Evolutionary conservation across 1,140 invertebrate species (phyloP).

Genomic region (Aradophagus sp.): DNA sequence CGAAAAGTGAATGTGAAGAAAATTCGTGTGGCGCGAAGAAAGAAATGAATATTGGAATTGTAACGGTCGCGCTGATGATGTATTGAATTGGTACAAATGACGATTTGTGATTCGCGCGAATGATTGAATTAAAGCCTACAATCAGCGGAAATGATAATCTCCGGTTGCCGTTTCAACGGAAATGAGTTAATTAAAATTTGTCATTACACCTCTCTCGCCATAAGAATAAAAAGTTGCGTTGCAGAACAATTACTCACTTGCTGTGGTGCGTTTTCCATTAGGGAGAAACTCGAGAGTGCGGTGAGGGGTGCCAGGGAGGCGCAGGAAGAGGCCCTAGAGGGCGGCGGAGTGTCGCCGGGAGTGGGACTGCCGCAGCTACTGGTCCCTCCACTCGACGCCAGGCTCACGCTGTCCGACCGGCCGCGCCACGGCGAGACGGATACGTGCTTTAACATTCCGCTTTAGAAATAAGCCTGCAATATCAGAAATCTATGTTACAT

Average conservation of each 20-base stretch:
- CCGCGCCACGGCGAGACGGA: constrained; percentile 87
- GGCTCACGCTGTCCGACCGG: constrained; percentile 86
- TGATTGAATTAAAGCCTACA: no score
- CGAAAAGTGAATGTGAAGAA: no score
- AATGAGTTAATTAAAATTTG: constrained; percentile 4
- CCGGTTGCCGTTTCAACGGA: no score
- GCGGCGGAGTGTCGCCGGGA: constrained; percentile 71
- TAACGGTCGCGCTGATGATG: no score
- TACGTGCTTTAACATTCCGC: constrained; percentile 90
- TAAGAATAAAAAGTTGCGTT: no score
- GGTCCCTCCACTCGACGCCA: constrained; percentile 83
- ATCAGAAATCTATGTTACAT: background rate
- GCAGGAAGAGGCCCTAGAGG: constrained; percentile 72
- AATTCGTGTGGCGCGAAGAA: no score
- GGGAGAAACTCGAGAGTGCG: constrained; percentile 70
- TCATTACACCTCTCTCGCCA: no score
- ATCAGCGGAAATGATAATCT: no score
- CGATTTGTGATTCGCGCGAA: no score
- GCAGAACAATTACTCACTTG: constrained; percentile 61
- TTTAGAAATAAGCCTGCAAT: background rate
- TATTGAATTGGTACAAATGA: no score
- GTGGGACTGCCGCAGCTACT: constrained; percentile 77
- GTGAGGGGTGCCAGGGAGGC: constrained; percentile 70
- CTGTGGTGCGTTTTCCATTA: constrained; percentile 65
- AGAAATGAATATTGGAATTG: no score